These are phyloP conservation scores for Spilosoma lubricipeda DNA, from an alignment of 2,888 invertebrate species.

Conservation along the genomic window DNA sequence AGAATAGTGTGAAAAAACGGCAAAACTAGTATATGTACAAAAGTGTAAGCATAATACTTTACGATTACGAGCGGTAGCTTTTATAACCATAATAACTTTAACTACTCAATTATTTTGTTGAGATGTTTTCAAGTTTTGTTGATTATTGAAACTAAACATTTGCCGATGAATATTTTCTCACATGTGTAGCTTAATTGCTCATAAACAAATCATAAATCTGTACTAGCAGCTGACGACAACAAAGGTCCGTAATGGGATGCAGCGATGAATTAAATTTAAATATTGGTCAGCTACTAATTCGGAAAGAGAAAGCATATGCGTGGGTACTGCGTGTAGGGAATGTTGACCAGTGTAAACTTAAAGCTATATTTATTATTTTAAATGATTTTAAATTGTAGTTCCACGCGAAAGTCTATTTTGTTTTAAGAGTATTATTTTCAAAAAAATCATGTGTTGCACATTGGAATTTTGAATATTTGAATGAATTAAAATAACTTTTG, in stretches of 20 bases:
- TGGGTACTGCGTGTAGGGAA: slow-evolving; percentile 36
- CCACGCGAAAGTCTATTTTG: no score
- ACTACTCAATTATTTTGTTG: background rate
- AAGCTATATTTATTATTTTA: no score
- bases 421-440: no score
- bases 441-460: no score
- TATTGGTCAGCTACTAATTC: slow-evolving; percentile 42
- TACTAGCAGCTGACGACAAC: slow-evolving; percentile 33
- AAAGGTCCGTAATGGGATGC: slow-evolving; percentile 39
- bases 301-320: slow-evolving; percentile 55
- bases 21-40: background rate
- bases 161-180: slow-evolving; percentile 1
- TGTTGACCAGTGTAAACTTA: slow-evolving; percentile 34
- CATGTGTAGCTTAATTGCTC: slow-evolving; percentile 15
- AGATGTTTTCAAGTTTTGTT: background rate
- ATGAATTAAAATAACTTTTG: background rate
- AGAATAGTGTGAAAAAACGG: background rate
- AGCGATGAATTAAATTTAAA: slow-evolving; percentile 49
- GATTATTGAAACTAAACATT: slow-evolving; percentile 9
- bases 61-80: background rate
- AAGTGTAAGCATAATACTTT: background rate
- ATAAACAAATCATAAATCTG: slow-evolving; percentile 46
- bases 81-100: background rate
- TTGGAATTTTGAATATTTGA: background rate
- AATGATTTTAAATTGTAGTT: no score